A percentile compares a stretch with the other conserved stretches of the same genome.
Conservation (phyloP, 1,140 invertebrate species). For the Anoplophora glabripennis region DNA sequence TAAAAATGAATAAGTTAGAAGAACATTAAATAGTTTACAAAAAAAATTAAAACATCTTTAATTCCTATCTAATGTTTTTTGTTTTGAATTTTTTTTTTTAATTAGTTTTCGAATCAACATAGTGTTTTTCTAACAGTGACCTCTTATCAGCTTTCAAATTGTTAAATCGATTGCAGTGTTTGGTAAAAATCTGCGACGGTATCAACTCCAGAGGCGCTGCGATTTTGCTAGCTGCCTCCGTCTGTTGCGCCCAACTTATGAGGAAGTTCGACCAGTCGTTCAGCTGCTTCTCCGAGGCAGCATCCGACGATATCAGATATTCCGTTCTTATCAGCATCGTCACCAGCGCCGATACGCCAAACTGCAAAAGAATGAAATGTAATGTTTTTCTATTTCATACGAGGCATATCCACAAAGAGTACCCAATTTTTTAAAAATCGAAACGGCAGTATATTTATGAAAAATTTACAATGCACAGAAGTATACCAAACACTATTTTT, state of each 20-base stretch:
- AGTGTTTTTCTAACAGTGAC: constrained; percentile 34
- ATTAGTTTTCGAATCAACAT: constrained; percentile 26
- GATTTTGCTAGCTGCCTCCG: constrained; percentile 32
- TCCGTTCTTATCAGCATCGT: constrained; percentile 40
- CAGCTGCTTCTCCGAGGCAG: constrained; percentile 37
- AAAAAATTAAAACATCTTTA: too few species aligned
- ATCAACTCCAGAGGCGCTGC: constrained; percentile 41
- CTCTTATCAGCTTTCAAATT: constrained; percentile 34
- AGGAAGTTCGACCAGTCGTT: constrained; percentile 41
- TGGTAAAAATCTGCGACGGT: constrained; percentile 37
- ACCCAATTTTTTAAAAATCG: too few species aligned
- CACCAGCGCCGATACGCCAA: constrained; percentile 44
- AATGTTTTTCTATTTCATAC: too few species aligned
- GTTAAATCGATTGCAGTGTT: constrained; percentile 39
- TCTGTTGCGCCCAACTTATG: constrained; percentile 35
- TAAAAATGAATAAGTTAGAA: too few species aligned
- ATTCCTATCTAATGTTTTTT: too few species aligned
- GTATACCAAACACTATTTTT: too few species aligned
- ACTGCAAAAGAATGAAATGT: constrained; percentile 36
- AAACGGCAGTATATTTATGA: too few species aligned
- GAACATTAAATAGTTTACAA: too few species aligned
- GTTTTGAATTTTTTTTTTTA: too few species aligned
- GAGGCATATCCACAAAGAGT: too few species aligned
- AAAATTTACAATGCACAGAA: too few species aligned
- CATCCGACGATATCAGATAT: constrained; percentile 36